These are phyloP conservation scores for Hipparchia sbordonii DNA, from an alignment of 2,888 invertebrate species.

Conservation along the genomic window DNA sequence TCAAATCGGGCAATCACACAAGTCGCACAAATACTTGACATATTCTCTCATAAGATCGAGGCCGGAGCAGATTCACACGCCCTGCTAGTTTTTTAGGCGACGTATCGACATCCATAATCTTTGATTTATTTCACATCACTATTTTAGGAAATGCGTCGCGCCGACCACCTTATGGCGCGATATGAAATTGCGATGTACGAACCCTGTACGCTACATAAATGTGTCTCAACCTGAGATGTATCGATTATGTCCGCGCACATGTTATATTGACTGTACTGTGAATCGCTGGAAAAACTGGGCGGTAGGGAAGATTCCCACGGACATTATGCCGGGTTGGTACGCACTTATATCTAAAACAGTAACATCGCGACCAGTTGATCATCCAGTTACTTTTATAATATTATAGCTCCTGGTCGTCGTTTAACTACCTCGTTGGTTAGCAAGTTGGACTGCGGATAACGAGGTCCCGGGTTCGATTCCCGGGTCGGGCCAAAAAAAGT, in stretches of 20 bases:
- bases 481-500: no score
- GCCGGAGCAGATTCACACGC: constrained; percentile 77
- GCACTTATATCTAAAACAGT: constrained; percentile 12
- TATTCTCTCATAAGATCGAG: constrained; percentile 72
- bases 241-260: constrained; percentile 43
- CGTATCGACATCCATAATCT: constrained; percentile 69
- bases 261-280: constrained; percentile 38
- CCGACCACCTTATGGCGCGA: constrained; percentile 68
- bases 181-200: constrained; percentile 75
- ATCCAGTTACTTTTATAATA: neutral
- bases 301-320: constrained; percentile 39
- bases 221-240: constrained; percentile 45
- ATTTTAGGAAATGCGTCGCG: constrained; percentile 79
- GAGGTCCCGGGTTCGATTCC: no score
- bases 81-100: constrained; percentile 63
- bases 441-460: no score
- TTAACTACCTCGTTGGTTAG: no score
- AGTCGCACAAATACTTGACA: constrained; percentile 60
- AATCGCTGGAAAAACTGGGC: constrained; percentile 32
- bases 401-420: neutral
- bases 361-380: neutral
- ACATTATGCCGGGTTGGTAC: constrained; percentile 34
- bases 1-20: constrained; percentile 51
- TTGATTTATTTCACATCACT: constrained; percentile 80
- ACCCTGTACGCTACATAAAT: constrained; percentile 60